A percentile compares a stretch with the other conserved stretches of the same genome.
phyloP scores from a whole-genome alignment of 2,888 invertebrate genomes.

The Himalopsyche tibetana region DNA sequence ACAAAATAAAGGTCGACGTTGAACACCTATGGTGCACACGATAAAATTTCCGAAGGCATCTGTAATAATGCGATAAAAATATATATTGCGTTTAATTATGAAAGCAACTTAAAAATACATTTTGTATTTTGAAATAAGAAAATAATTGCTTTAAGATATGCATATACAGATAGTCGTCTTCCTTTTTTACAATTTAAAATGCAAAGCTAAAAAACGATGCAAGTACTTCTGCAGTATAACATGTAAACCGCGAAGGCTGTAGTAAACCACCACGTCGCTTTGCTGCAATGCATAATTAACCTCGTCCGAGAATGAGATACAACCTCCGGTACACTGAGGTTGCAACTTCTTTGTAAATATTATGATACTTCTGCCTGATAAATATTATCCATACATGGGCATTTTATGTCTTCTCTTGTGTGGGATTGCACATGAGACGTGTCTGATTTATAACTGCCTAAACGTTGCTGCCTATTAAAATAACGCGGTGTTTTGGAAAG shows the following conservation, averaged over 20 bases:
- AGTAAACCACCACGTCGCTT: conserved; percentile 14
- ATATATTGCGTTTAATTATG: no score
- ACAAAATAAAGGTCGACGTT: no score
- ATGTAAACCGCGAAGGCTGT: conserved; percentile 21
- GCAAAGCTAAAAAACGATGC: conserved; percentile 11
- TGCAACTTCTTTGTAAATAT: conserved; percentile 43
- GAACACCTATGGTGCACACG: no score
- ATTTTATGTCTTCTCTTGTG: not conserved
- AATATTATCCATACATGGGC: conserved; percentile 4
- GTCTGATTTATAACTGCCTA: not conserved
- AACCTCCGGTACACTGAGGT: conserved; percentile 40
- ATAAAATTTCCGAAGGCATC: no score
- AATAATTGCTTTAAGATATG: not conserved
- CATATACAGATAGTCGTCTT: not conserved
- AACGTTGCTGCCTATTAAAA: not conserved
- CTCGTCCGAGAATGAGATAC: conserved; percentile 29
- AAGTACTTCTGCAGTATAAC: not conserved
- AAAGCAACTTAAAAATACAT: no score
- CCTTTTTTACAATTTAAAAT: not conserved
- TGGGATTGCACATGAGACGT: not conserved
- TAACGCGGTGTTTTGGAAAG: no score
- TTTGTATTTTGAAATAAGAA: not conserved
- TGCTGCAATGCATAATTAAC: conserved; percentile 34
- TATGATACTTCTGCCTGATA: conserved; percentile 21
- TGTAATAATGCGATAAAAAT: no score